phyloP scores from a whole-genome alignment of 2,888 invertebrate species.

The Trissoscelio sp. region DNA sequence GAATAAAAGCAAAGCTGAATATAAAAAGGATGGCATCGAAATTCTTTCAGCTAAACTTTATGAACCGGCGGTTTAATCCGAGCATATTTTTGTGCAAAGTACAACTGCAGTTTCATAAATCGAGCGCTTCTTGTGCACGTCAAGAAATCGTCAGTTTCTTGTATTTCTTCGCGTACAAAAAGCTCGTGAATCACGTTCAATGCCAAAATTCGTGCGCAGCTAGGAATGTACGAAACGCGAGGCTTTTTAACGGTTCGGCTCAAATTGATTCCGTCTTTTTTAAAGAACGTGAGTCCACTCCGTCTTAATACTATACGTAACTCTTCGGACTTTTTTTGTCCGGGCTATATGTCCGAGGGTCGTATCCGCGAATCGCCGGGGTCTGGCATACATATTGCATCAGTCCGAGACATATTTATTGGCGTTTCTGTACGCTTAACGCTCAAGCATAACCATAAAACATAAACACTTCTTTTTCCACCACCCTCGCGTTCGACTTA shows the following conservation, averaged over 20 bases:
- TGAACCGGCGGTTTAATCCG: slow-evolving; percentile 39
- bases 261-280: slow-evolving; percentile 62
- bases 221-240: slow-evolving; percentile 56
- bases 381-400: slow-evolving; percentile 70
- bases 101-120: slow-evolving; percentile 61
- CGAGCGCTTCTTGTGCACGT: slow-evolving; percentile 53
- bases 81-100: slow-evolving; percentile 51
- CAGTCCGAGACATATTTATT: slow-evolving; percentile 68
- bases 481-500: slow-evolving; percentile 54
- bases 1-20: no score
- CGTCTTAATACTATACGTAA: slow-evolving; percentile 59
- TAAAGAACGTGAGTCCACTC: slow-evolving; percentile 28
- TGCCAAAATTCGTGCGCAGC: slow-evolving; percentile 52
- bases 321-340: slow-evolving; percentile 57
- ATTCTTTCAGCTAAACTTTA: slow-evolving; percentile 37
- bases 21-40: slow-evolving; percentile 3
- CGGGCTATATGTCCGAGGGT: slow-evolving; percentile 51
- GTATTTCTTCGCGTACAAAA: slow-evolving; percentile 49
- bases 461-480: slow-evolving; percentile 63
- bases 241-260: slow-evolving; percentile 55
- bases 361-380: slow-evolving; percentile 64
- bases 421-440: slow-evolving; percentile 67
- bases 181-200: slow-evolving; percentile 57
- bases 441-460: slow-evolving; percentile 67
- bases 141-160: slow-evolving; percentile 60